Evolutionary conservation across 2,888 invertebrate species (phyloP).

Genomic region (Drosophila mercatorum): DNA sequence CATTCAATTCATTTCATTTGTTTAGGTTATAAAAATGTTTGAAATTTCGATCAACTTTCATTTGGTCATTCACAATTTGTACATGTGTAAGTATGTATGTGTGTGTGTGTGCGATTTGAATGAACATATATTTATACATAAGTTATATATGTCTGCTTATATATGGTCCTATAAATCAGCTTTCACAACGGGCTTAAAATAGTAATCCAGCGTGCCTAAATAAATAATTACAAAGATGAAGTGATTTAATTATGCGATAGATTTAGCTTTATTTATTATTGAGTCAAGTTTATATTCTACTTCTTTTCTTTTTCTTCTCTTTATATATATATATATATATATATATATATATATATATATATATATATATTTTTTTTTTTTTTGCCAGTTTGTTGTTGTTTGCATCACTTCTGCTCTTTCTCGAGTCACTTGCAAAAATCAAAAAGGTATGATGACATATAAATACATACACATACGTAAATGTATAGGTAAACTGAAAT

Average conservation of each 20-base stretch:
- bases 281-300: constrained; percentile 34
- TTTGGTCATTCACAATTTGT: constrained; percentile 50
- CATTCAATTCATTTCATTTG: constrained; percentile 7
- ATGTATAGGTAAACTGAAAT: constrained; percentile 32
- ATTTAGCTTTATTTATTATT: constrained; percentile 56
- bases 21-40: constrained; percentile 12
- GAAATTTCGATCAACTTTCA: constrained; percentile 17
- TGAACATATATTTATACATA: constrained; percentile 1
- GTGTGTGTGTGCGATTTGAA: not conserved
- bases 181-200: constrained; percentile 36
- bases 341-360: not conserved
- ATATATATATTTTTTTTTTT: constrained; percentile 12
- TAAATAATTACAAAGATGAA: constrained; percentile 57
- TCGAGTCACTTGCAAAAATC: constrained; percentile 14
- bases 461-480: constrained; percentile 34
- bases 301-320: constrained; percentile 5
- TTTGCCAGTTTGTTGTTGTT: constrained; percentile 18
- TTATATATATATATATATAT: not conserved
- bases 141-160: constrained; percentile 13
- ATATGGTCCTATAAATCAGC: constrained; percentile 31
- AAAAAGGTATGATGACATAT: not conserved
- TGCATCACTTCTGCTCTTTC: constrained; percentile 13
- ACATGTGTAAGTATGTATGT: constrained; percentile 10
- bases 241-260: constrained; percentile 36
- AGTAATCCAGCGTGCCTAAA: constrained; percentile 52